Evolutionary conservation across 2,113 vertebrate species (phyloP), one percentile per base, ranked within the genome.

Genomic region (Gobiocypris rarus): DNA sequence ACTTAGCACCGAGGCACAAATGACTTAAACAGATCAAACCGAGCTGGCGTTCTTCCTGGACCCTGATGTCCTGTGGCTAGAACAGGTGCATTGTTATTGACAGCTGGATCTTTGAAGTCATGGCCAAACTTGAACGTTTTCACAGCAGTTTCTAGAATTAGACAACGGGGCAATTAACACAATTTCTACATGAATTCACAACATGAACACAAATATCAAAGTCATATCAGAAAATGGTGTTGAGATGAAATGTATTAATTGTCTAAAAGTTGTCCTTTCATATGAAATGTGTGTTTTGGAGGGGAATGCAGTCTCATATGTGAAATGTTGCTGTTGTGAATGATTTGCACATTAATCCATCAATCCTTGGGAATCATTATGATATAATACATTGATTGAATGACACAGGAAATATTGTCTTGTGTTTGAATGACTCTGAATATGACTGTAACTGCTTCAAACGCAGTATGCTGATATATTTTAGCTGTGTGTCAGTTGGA

Each of bases 31-130:
- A n/a, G 59, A 80, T 78, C 77, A 65, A 19, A 80, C 59, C 17
- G 17, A 31, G 77, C 19, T 80, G 77, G 77, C 77, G 5, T 7
- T 28, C 14, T 17, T 80, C 77, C 76, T 79, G 76, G 76, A 63
- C 58, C 14, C 77, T 67, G 59, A 50, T 67, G 77, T 67, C 77
- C 77, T 48, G 77, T 80, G 59, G 77, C 43, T 80, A 48, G 59
- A 80, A 31, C 77, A 80, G 77, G 59, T 80, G 61, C 61, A 67
- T 65, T 80, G 77, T 80, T 80, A 50, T 50, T 80, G 77, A 80
- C 59, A 80, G 77, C 43, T 22, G 43, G 24, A 63, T 65, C n/a
- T 80, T 67, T 80, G 77, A 80, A 80, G 77, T 80, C 59, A 65
- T 34, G 45, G 41, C 77, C 77, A 80, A 80, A 79, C 26, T 22